These are phyloP conservation scores for Corythornis vintsioides DNA, from an alignment of 2,113 vertebrate genomes.

Conservation along the genomic window DNA sequence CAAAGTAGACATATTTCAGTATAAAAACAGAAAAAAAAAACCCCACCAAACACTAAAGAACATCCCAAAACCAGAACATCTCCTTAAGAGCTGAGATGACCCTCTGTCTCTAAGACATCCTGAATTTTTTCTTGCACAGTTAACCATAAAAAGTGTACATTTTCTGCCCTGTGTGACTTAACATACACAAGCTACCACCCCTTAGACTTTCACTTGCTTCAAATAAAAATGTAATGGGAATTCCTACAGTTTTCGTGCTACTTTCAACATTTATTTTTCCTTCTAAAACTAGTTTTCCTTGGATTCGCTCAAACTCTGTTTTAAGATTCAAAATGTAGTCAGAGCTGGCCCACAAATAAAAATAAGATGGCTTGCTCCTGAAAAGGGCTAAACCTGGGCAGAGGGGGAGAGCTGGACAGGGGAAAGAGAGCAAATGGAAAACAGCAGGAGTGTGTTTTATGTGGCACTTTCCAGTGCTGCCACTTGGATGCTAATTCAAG, in stretches of 20 bases:
- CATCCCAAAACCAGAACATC: background rate
- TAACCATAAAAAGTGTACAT: background rate
- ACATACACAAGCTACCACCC: background rate
- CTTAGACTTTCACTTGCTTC: background rate
- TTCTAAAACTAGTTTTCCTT: slow-evolving; percentile 16
- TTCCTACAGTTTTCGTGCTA: background rate
- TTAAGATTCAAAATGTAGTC: slow-evolving; percentile 9
- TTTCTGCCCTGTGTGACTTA: background rate
- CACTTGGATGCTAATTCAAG: slow-evolving; percentile 48
- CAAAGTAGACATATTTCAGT: background rate
- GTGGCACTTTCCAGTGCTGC: slow-evolving; percentile 56
- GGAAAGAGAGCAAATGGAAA: background rate
- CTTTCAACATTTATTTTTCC: slow-evolving; percentile 5
- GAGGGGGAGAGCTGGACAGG: background rate
- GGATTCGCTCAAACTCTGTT: background rate
- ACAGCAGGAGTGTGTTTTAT: slow-evolving; percentile 56
- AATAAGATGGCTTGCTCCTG: background rate
- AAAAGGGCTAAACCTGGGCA: background rate
- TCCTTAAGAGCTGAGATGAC: background rate
- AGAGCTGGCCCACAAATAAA: slow-evolving; percentile 2
- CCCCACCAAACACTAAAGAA: background rate
- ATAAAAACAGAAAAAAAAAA: background rate
- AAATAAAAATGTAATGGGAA: background rate
- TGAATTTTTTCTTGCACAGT: background rate
- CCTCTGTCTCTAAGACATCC: background rate